A percentile compares a stretch with the other conserved stretches of the same genome.
Conservation (phyloP, 2,888 invertebrate species). For the Meganola albula region DNA sequence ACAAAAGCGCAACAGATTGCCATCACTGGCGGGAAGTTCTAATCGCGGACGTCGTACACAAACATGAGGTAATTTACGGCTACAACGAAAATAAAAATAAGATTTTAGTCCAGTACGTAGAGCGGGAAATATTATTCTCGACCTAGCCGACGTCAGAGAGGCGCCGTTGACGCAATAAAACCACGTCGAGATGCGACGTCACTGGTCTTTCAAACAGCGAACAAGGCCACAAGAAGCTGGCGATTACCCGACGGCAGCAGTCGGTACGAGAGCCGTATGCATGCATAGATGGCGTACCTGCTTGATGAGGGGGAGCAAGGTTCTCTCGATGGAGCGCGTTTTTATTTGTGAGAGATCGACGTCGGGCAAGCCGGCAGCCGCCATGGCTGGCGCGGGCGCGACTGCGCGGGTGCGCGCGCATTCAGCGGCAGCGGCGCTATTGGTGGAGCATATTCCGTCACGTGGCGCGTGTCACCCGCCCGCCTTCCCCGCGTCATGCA, state of each 20-base stretch:
- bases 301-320: slow-evolving; percentile 94
- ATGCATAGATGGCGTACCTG: slow-evolving; percentile 81
- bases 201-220: slow-evolving; percentile 13
- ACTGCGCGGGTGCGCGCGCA: slow-evolving; percentile 69
- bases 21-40: slow-evolving; percentile 64
- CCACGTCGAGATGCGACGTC: slow-evolving; percentile 35
- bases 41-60: slow-evolving; percentile 47
- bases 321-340: slow-evolving; percentile 96
- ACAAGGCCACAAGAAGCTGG: no score
- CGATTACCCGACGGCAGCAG: no score
- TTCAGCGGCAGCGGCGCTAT: slow-evolving; percentile 37
- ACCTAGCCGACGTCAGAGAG: slow-evolving; percentile 55
- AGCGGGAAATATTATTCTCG: slow-evolving; percentile 44
- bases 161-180: slow-evolving; percentile 38
- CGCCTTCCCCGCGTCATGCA: slow-evolving; percentile 24
- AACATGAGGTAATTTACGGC: slow-evolving; percentile 47
- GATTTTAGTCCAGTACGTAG: slow-evolving; percentile 59
- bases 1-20: slow-evolving; percentile 65
- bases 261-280: not conserved
- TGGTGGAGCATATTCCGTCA: slow-evolving; percentile 45
- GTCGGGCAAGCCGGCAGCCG: slow-evolving; percentile 79
- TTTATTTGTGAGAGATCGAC: slow-evolving; percentile 87
- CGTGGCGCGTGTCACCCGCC: slow-evolving; percentile 38
- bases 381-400: slow-evolving; percentile 77
- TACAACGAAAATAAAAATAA: slow-evolving; percentile 59